phyloP scores from a whole-genome alignment of 2,797 vertebrate genomes.

The Platyrinchus mystaceus region DNA sequence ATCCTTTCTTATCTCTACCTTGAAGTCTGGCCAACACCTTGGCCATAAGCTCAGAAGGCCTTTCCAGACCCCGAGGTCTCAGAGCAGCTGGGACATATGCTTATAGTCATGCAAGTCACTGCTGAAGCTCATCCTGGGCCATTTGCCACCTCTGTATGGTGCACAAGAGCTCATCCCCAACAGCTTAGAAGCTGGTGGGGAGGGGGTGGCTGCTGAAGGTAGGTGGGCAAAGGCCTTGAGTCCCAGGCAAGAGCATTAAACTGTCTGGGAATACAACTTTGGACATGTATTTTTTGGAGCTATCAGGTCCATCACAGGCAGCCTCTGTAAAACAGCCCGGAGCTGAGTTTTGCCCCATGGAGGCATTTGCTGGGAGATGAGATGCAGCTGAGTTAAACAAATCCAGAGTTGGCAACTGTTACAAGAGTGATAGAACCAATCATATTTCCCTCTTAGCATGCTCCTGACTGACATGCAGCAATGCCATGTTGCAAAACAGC shows the following conservation, averaged over 20 bases:
- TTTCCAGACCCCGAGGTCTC: background rate
- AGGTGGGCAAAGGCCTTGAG: background rate
- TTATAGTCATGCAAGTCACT: background rate
- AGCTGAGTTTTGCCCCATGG: background rate
- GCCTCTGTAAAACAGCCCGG: background rate
- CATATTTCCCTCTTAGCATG: background rate
- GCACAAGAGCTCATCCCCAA: background rate
- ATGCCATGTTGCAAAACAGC: background rate
- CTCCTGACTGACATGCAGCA: background rate
- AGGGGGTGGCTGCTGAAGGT: background rate
- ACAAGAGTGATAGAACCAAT: background rate
- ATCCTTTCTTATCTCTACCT: background rate
- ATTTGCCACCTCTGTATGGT: rapidly evolving
- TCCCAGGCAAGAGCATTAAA: background rate
- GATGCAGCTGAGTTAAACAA: background rate
- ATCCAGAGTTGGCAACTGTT: rapidly evolving
- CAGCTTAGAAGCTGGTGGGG: background rate
- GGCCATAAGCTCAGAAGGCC: background rate
- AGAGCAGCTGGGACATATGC: rapidly evolving
- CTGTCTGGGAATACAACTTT: background rate
- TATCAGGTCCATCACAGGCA: background rate
- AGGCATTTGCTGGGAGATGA: background rate
- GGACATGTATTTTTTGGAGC: background rate
- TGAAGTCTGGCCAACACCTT: background rate
- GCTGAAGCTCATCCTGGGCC: background rate